Percentiles rank a stretch among this genome's conserved stretches.
phyloP scores from a whole-genome alignment of 2,888 invertebrate genomes.

The Trachelus tabidus region DNA sequence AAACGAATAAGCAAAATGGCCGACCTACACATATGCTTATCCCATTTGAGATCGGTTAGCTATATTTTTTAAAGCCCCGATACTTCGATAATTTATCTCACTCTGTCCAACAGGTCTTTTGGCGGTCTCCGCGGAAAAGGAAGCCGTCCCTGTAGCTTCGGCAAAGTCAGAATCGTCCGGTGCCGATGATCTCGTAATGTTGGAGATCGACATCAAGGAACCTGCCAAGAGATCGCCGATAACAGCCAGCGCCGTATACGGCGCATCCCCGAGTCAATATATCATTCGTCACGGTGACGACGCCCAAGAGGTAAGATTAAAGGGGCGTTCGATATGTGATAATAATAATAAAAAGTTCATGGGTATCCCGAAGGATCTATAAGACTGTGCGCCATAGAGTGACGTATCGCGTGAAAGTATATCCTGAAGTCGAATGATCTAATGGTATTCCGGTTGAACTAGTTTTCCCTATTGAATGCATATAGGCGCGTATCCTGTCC shows the following conservation, averaged over 20 bases:
- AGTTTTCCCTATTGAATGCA: neutral
- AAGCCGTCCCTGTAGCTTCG: conserved; percentile 38
- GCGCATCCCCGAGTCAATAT: conserved; percentile 55
- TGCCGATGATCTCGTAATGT: conserved; percentile 53
- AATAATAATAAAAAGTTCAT: neutral
- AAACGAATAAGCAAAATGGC: neutral
- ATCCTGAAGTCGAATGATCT: conserved; percentile 1
- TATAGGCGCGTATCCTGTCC: neutral
- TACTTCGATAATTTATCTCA: neutral
- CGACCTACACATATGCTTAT: neutral
- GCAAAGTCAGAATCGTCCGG: conserved; percentile 32
- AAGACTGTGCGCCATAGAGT: conserved; percentile 2
- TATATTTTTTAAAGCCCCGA: neutral
- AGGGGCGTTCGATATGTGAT: neutral
- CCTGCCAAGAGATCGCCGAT: conserved; percentile 59
- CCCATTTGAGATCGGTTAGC: rapidly evolving
- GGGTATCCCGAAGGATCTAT: neutral
- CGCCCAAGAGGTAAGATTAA: conserved; percentile 53
- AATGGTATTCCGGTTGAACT: neutral
- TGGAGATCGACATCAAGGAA: conserved; percentile 61
- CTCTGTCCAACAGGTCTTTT: conserved; percentile 47
- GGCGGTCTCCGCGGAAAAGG: conserved; percentile 55
- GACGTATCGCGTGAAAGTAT: conserved; percentile 4
- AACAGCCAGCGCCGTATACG: conserved; percentile 51
- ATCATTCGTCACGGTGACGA: conserved; percentile 57